A percentile compares a stretch with the other conserved stretches of the same genome.
Conservation (phyloP, 2,797 vertebrate genomes). For the Sphenodon punctatus region DNA sequence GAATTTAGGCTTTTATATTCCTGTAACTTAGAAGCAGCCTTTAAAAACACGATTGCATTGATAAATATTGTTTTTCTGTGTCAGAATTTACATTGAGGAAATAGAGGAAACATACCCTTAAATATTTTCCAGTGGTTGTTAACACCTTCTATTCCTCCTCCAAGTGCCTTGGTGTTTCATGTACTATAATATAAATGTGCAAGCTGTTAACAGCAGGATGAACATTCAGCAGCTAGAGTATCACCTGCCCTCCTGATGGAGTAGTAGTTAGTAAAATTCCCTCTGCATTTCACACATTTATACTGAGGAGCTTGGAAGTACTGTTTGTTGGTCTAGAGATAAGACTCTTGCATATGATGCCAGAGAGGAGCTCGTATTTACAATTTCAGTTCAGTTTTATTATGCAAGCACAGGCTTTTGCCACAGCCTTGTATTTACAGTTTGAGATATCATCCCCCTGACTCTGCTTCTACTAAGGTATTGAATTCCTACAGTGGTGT, state of each 20-base stretch:
- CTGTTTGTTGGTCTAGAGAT: no score
- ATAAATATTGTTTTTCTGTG: slow-evolving; percentile 68
- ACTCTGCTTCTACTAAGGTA: no score
- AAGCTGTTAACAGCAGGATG: slow-evolving; percentile 75
- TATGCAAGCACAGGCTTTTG: no score
- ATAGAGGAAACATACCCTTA: slow-evolving; percentile 74
- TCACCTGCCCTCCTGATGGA: slow-evolving; percentile 67
- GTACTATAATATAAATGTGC: slow-evolving; percentile 66
- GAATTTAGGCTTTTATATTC: slow-evolving; percentile 40
- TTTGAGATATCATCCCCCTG: no score
- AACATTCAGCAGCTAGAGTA: slow-evolving; percentile 57
- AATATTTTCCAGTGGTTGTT: slow-evolving; percentile 77
- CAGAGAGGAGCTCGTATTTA: slow-evolving; percentile 63
- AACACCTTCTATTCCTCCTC: slow-evolving; percentile 75
- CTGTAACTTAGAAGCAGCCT: slow-evolving; percentile 71
- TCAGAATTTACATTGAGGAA: slow-evolving; percentile 78
- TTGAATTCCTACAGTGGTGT: no score
- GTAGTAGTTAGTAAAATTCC: slow-evolving; percentile 71
- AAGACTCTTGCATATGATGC: no score
- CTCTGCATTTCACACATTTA: slow-evolving; percentile 63
- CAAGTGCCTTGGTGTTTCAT: slow-evolving; percentile 53
- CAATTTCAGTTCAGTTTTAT: no score
- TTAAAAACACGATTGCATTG: slow-evolving; percentile 60
- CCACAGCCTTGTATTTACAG: no score
- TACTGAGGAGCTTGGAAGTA: no score